These are phyloP conservation scores for Entosphenus tridentatus DNA, from an alignment of 2,113 vertebrate genomes.

Conservation along the genomic window DNA sequence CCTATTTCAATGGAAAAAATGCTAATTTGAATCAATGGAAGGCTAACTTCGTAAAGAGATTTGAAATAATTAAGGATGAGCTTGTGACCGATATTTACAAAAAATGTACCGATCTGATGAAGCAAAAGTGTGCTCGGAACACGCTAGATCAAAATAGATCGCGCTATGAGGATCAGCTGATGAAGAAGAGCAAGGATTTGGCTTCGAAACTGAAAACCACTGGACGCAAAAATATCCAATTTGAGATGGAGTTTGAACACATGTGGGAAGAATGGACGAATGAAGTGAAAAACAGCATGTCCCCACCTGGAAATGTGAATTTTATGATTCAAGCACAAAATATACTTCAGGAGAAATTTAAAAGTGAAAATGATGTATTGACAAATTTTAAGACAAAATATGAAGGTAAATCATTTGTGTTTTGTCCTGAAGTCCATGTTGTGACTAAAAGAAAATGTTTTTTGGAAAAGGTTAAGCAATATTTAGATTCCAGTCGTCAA, in stretches of 20 bases:
- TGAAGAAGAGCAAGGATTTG: conserved; percentile 15
- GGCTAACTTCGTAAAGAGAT: conserved; percentile 10
- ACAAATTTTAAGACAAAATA: too few species aligned
- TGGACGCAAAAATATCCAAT: conserved; percentile 9
- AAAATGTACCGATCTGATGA: conserved; percentile 14
- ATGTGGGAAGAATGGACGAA: conserved; percentile 14
- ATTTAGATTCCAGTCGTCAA: rapidly evolving
- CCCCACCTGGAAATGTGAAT: conserved; percentile 4
- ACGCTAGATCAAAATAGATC: conserved; percentile 13
- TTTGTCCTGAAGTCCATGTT: neutral
- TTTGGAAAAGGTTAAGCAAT: rapidly evolving
- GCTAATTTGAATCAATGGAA: conserved; percentile 21
- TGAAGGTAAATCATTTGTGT: neutral
- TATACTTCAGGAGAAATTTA: conserved; percentile 15
- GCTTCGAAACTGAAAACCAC: conserved; percentile 12
- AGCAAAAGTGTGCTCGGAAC: conserved; percentile 11
- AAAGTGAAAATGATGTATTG: conserved; percentile 7
- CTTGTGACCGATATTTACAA: conserved; percentile 13
- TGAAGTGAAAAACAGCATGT: conserved; percentile 6
- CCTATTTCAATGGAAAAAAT: conserved; percentile 18
- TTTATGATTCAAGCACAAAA: conserved; percentile 12
- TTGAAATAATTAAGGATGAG: conserved; percentile 7
- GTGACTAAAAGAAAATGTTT: neutral
- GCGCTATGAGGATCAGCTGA: conserved; percentile 12
- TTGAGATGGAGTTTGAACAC: conserved; percentile 13